phyloP scores from a whole-genome alignment of 2,113 vertebrate species.

The Phasianus colchicus region DNA sequence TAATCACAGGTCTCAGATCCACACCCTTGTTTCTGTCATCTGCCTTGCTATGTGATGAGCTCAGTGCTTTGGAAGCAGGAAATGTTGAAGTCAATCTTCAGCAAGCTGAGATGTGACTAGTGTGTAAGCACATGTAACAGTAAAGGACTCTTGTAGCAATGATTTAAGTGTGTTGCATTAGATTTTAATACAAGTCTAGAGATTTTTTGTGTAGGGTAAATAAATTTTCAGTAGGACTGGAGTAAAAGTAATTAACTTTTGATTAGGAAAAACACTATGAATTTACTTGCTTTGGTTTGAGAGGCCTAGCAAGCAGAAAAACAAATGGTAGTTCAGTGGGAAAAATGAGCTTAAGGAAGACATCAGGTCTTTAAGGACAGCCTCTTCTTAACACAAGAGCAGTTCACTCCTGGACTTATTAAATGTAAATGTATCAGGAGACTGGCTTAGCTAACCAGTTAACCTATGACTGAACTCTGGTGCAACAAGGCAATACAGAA shows the following conservation, averaged over 20 bases:
- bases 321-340: not conserved
- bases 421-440: not conserved
- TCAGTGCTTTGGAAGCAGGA: conserved; percentile 67
- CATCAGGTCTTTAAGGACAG: not conserved
- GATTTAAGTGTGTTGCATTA: not conserved
- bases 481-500: not conserved
- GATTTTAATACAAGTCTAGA: not conserved
- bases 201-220: not conserved
- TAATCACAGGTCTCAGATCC: conserved; percentile 53
- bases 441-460: not conserved
- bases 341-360: not conserved
- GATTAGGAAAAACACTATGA: not conserved
- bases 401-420: not conserved
- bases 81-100: not conserved
- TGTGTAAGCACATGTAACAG: not conserved
- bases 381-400: not conserved
- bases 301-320: not conserved
- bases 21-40: conserved; percentile 65
- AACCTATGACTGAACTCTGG: not conserved
- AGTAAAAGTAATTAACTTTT: not conserved
- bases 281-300: not conserved
- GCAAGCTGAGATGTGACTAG: not conserved
- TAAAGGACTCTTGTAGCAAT: not conserved
- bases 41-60: conserved; percentile 59
- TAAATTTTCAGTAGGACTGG: not conserved